phyloP scores from a whole-genome alignment of 1,140 invertebrate species.

The Leptopilina clavipes region DNA sequence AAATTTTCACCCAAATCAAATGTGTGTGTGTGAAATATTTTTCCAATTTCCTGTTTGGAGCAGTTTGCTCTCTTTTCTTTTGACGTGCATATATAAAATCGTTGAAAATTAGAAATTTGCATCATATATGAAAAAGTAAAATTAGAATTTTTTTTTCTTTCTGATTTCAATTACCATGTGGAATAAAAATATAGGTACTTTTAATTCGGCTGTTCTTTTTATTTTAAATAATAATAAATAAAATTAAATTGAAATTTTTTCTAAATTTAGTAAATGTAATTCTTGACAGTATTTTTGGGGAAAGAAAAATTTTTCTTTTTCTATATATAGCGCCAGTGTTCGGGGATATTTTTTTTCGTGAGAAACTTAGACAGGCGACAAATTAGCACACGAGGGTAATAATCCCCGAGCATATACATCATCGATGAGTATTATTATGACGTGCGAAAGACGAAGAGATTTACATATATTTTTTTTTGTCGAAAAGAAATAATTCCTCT shows the following conservation, averaged over 20 bases:
- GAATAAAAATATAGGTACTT: too few species aligned
- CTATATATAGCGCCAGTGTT: neutral
- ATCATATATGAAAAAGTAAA: too few species aligned
- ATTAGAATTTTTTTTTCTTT: too few species aligned
- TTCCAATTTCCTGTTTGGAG: too few species aligned
- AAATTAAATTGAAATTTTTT: too few species aligned
- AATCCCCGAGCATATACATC: neutral
- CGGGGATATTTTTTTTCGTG: neutral
- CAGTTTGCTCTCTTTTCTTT: neutral
- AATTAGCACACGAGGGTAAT: conserved; percentile 12
- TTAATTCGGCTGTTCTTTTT: too few species aligned
- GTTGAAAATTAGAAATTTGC: too few species aligned
- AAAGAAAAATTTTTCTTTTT: neutral
- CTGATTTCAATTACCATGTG: too few species aligned
- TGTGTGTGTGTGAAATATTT: neutral
- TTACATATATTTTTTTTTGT: neutral
- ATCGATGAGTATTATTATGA: conserved; percentile 1
- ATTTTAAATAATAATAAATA: too few species aligned
- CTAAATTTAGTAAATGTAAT: too few species aligned
- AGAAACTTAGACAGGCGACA: conserved; percentile 13
- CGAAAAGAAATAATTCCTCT: neutral
- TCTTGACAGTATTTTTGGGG: too few species aligned
- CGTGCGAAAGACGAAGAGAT: neutral
- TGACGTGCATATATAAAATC: too few species aligned
- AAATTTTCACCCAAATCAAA: neutral